Base-by-base conservation (phyloP, 2,797 vertebrate species). In the Saxicola maurus region DNA sequence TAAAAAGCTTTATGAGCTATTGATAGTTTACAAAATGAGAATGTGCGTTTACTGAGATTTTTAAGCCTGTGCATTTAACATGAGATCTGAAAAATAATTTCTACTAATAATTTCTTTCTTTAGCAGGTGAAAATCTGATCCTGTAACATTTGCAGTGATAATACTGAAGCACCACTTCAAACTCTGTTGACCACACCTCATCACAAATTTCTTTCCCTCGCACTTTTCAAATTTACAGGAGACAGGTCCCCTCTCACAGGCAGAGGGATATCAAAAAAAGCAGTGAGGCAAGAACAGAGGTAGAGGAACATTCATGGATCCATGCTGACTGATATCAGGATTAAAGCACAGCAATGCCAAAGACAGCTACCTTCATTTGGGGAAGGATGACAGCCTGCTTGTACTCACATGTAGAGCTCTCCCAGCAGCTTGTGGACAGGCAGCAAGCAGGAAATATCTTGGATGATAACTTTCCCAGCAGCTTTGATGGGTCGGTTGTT, bases 391-490 rank as follows among this genome's bases (percentile, higher is more conserved):
- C 45, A 83, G 49, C 43, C 21, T 0, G 0, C 66, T 95, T 1
- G 1, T 71, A 97, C 99, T 98, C 96, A 99, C 99, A 99, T 98
- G 95, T 99, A 99, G 69, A 97, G 98, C 91, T 99, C 99, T 49
- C 99, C 99, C 80, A 99, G 96, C 3, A 97, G 94, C 79, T 99
- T 99, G 97, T 99, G 98, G 51, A 99, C 98, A 4, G 99, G 98
- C 77, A 99, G 98, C 90, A 99, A 98, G 86, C 98, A 98, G 11
- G 99, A 98, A 74, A 99, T 98, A 88, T 99, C 98, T 92, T 99
- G 99, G 95, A 99, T 98, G 97, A 99, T 98, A 48, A 99, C 99
- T 74, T 99, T 99, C 6, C 99, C 99, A 0, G 99, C 98, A 46
- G 99, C 98, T 96, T 99, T 99, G 96, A 99, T 98, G 7, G 98